phyloP scores from a whole-genome alignment of 2,797 vertebrate species.

The Gallirallus australis region DNA sequence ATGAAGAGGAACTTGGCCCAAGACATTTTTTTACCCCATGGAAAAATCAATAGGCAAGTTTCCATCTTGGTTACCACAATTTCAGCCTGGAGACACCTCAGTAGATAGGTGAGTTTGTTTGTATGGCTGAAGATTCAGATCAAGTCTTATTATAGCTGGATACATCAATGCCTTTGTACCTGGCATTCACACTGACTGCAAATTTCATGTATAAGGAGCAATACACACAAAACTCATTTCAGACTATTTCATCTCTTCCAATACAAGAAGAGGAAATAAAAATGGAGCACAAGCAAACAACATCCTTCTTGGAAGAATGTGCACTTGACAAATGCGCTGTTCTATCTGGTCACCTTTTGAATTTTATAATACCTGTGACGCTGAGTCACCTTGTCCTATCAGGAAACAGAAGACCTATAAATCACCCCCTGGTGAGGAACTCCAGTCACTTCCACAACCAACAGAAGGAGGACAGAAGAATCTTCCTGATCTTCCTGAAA shows the following conservation, averaged over 20 bases:
- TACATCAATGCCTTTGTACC: not conserved
- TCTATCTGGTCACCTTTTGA: not conserved
- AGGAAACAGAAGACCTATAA: slow-evolving; percentile 69
- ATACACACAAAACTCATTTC: not conserved
- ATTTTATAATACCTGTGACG: not conserved
- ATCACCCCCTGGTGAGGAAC: not conserved
- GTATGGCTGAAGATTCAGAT: not conserved
- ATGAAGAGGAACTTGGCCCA: not conserved
- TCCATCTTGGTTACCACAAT: not conserved
- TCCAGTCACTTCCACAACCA: not conserved
- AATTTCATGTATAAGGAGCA: not conserved
- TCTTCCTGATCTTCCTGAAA: not conserved
- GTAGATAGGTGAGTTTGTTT: not conserved
- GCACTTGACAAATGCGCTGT: rapidly evolving
- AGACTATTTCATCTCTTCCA: not conserved
- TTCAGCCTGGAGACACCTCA: not conserved
- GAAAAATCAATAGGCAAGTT: not conserved
- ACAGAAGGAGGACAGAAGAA: not conserved
- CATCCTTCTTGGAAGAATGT: not conserved
- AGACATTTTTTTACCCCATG: not conserved
- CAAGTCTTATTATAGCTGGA: not conserved
- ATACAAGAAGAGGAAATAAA: not conserved
- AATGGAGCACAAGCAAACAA: not conserved
- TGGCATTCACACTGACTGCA: rapidly evolving
- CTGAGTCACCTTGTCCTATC: slow-evolving; percentile 42